Base-by-base conservation (phyloP, 2,113 vertebrate genomes). In the Bos indicus region DNA sequence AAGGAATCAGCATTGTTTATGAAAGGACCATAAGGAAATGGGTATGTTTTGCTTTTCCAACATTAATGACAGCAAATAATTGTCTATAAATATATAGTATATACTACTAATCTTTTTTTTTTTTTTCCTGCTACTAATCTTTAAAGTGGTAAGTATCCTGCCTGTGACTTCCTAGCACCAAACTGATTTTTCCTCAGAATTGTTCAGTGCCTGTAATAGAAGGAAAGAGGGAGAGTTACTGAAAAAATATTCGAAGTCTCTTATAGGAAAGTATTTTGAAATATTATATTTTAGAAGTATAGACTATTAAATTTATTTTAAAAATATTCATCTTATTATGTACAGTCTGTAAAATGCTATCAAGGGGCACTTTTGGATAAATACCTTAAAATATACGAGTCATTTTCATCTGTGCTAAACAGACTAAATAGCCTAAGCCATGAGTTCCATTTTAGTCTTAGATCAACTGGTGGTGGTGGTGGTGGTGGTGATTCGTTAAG, bases 131-230 rank as follows among this genome's bases (percentile, higher is more conserved):
- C 40, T 91, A 30, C 36, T 90, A 43, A 74, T 89, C 56, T 78
- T 97, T 96, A 90, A 96, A 93, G 86, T 85, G 52, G 12, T 92
- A 89, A 64, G 74, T 94, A 56, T 85, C 43, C 36, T 83, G 71
- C 54, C 51, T 93, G 7, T 91, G 71, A 82, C n/a, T 80, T 98
- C 54, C 21, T 85, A 57, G 30, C 25, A 85, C 48, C 87, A 97
- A 93, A 62, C 51, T 67, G 78, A 48, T 87, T 96, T 59, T 77
- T 80, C 36, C 46, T 85, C 64, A 95, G 2, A 92, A 23, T 60
- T 90, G 16, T 85, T 92, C 57, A 77, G 80, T 91, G 77, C 88
- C 71, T 93, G 2, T 87, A 82, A 82, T 60, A 93, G 59, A 88
- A 28, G 11, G n/a, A 96, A 82, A 90, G 36, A 95, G 15, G 62